Evolutionary conservation across 2,888 invertebrate genomes (phyloP).

Genomic region (Polymixis lichenea): DNA sequence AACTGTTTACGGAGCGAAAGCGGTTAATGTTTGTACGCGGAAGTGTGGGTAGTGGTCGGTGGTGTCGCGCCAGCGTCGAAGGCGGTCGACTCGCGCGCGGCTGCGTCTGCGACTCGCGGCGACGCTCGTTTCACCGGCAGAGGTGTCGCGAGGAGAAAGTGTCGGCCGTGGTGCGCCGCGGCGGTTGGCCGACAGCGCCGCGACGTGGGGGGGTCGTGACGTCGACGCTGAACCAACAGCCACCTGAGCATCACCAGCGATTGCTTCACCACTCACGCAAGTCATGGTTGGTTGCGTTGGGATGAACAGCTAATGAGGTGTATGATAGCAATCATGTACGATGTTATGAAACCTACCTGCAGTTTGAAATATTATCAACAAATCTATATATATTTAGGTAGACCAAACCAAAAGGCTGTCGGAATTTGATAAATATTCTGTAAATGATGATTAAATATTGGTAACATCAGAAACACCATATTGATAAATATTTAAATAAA

Average conservation of each 20-base stretch:
- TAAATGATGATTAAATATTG: constrained; percentile 16
- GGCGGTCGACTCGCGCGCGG: constrained; percentile 86
- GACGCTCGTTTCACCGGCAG: constrained; percentile 83
- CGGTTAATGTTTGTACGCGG: constrained; percentile 79
- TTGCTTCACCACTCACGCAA: constrained; percentile 66
- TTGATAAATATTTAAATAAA: constrained; percentile 45
- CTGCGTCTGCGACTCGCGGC: constrained; percentile 83
- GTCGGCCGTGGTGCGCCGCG: constrained; percentile 87
- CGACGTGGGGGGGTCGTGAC: constrained; percentile 83
- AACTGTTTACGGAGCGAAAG: constrained; percentile 88
- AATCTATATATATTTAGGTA: constrained; percentile 16
- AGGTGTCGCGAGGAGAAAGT: constrained; percentile 90
- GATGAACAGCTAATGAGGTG: constrained; percentile 61
- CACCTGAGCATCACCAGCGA: constrained; percentile 75
- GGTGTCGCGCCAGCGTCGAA: constrained; percentile 73
- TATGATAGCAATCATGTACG: constrained; percentile 38
- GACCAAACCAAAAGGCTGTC: constrained; percentile 1
- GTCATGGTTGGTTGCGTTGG: constrained; percentile 58
- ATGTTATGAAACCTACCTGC: constrained; percentile 29
- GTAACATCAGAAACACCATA: constrained; percentile 18
- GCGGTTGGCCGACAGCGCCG: constrained; percentile 79
- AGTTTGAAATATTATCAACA: constrained; percentile 23
- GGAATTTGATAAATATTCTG: constrained; percentile 17
- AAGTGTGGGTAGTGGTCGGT: constrained; percentile 73
- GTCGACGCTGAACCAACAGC: constrained; percentile 79